Evolutionary conservation across 2,888 invertebrate genomes (phyloP).

Genomic region (Plusia festucae): DNA sequence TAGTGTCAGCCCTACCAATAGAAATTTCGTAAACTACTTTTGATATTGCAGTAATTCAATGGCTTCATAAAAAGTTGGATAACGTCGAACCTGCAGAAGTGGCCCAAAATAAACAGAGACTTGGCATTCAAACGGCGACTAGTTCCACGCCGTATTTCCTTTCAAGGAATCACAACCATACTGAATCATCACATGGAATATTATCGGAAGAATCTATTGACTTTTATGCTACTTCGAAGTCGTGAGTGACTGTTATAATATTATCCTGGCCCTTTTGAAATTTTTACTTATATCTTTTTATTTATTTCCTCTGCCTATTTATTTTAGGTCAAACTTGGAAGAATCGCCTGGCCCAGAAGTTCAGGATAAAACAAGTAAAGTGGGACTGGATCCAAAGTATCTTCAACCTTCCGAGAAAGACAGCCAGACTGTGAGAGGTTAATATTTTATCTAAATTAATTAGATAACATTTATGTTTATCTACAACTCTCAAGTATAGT

Average conservation of each 20-base stretch:
- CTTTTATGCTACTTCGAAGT: conserved; percentile 82
- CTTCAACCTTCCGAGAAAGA: conserved; percentile 75
- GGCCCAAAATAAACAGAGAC: conserved; percentile 57
- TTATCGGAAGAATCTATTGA: conserved; percentile 82
- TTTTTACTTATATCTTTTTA: neutral
- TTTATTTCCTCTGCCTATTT: conserved; percentile 23
- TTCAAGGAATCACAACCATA: conserved; percentile 68
- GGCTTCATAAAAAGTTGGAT: conserved; percentile 87
- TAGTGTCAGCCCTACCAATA: no score
- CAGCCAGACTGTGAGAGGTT: conserved; percentile 69
- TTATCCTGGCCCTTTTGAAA: neutral
- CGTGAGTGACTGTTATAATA: conserved; percentile 72
- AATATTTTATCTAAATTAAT: neutral
- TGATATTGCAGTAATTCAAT: conserved; percentile 81
- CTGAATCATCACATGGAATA: conserved; percentile 65
- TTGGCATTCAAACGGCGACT: conserved; percentile 63
- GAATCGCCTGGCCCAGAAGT: conserved; percentile 73
- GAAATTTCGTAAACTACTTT: neutral
- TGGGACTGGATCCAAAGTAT: conserved; percentile 83
- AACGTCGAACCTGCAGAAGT: conserved; percentile 64
- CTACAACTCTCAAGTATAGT: neutral
- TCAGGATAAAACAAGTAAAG: conserved; percentile 62
- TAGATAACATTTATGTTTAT: neutral
- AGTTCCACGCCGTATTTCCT: conserved; percentile 82
- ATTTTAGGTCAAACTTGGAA: conserved; percentile 74